Base-by-base conservation (phyloP, 2,113 vertebrate genomes). In the Centropristis striata region DNA sequence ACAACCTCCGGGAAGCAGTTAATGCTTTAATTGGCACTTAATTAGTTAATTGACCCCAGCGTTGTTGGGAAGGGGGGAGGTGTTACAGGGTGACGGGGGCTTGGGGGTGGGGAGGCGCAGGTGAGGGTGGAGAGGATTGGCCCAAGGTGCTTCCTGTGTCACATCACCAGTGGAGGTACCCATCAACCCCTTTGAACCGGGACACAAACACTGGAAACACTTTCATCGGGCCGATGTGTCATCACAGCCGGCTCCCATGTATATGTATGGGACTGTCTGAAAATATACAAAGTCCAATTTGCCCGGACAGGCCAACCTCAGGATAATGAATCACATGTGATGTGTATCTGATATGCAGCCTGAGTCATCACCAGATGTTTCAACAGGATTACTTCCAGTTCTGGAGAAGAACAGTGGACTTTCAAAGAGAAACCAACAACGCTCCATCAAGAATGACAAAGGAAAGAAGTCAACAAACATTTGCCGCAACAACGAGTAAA, bases 321-420 rank as follows among this genome's bases (percentile, higher is more conserved):
- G 89, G 85, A 89, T 92, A 93, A 94, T 93, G 91, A 93, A 90
- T 92, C 89, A 84, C 93, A 93, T 90, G 90, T 93, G 92, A 94
- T 91, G 90, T 91, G 92, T 88, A 92, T 93, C 86, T 90, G 93
- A 92, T 92, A 91, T 72, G 71, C 50, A 79, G 89, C 78, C 86
- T 94, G 93, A 93, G 92, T 94, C 93, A 94, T 94, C 90, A 89
- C 92, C 93, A 94, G 91, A 94, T 94, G 93, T 93, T 92, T 85
- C 75, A 18, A 85, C 87, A 79, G 88, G 88, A 92, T 90, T 86
- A 75, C 86, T 92, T 92, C 90, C 93, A 91, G 86, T 92, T 92
- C 79, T 89, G 71, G 74, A 42, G 75, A 42, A 41, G 75, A 88
- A 73, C 74, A 69, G 58, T 70, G 50, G 59, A 64, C 81, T 88